Conservation (phyloP, 2,888 invertebrate species). For the Drosophila maculinotata region DNA sequence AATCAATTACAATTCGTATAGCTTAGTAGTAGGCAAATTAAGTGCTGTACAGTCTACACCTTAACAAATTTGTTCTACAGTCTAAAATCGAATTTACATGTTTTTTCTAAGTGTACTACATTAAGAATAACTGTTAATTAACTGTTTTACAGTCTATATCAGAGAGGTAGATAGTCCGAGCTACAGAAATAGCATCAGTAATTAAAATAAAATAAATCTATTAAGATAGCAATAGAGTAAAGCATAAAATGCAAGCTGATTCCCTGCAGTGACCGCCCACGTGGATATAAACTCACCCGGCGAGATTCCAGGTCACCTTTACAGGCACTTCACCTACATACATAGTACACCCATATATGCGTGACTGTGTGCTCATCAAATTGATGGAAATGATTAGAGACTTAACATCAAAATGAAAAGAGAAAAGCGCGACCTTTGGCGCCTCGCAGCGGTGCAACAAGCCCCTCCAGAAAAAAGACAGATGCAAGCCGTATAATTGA, state of each 20-base stretch:
- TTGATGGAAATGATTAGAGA: slow-evolving; percentile 81
- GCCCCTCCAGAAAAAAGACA: slow-evolving; percentile 53
- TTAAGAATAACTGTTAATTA: no score
- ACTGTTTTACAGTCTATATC: background rate
- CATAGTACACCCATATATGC: slow-evolving; percentile 10
- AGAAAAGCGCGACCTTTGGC: slow-evolving; percentile 78
- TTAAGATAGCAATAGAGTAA: slow-evolving; percentile 5
- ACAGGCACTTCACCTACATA: slow-evolving; percentile 18
- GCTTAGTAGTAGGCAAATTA: background rate
- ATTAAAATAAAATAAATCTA: slow-evolving; percentile 9
- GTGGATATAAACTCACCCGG: slow-evolving; percentile 8
- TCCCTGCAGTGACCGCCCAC: slow-evolving; percentile 45
- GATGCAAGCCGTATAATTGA: slow-evolving; percentile 77
- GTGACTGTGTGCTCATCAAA: slow-evolving; percentile 57
- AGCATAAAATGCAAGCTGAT: slow-evolving; percentile 25
- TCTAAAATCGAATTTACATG: no score
- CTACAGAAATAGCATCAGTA: background rate
- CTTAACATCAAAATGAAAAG: slow-evolving; percentile 54
- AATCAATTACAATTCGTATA: slow-evolving; percentile 27
- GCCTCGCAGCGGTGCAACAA: slow-evolving; percentile 52
- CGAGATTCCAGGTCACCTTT: slow-evolving; percentile 16
- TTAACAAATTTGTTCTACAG: no score
- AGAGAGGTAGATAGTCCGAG: background rate
- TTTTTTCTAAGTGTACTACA: background rate
- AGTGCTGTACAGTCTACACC: background rate